A percentile compares a stretch with the other conserved stretches of the same genome.
Conservation (phyloP, 2,113 vertebrate species). For the Hypocryptadius cinnamomeus region DNA sequence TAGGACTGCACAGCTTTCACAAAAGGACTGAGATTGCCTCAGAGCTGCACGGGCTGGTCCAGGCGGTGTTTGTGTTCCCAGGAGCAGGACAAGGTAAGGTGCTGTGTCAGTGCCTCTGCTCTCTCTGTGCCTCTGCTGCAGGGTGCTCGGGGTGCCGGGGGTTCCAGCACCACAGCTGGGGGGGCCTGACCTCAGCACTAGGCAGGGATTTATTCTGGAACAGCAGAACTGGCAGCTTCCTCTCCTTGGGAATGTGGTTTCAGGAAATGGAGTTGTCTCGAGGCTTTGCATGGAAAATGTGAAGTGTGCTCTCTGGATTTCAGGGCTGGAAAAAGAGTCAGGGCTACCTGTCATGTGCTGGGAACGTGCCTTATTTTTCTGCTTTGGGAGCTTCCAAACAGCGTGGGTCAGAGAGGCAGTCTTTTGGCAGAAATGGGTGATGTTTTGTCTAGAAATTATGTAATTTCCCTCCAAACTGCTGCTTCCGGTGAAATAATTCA, state of each 20-base stretch:
- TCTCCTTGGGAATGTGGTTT: neutral
- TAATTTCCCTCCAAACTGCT: neutral
- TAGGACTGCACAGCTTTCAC: neutral
- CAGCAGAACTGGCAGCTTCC: neutral
- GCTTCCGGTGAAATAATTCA: neutral
- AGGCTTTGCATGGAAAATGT: conserved; percentile 19
- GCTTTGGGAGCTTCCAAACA: neutral
- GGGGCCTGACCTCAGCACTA: neutral
- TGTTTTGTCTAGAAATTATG: neutral
- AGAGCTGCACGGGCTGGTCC: neutral
- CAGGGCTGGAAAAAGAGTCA: neutral
- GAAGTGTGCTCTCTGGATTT: neutral
- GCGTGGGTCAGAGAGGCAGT: neutral
- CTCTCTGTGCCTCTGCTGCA: neutral
- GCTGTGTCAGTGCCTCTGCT: neutral
- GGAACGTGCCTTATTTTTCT: neutral
- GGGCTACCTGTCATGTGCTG: neutral
- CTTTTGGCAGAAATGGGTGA: neutral
- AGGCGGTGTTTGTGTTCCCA: neutral
- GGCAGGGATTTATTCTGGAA: neutral
- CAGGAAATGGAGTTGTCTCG: conserved; percentile 1
- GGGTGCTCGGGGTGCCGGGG: neutral
- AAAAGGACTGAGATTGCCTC: neutral
- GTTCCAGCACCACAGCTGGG: neutral
- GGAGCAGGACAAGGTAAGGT: neutral